Evolutionary conservation across 2,797 vertebrate species (phyloP), one percentile per base, ranked within the genome.

Genomic region (Manis crassicaudata): DNA sequence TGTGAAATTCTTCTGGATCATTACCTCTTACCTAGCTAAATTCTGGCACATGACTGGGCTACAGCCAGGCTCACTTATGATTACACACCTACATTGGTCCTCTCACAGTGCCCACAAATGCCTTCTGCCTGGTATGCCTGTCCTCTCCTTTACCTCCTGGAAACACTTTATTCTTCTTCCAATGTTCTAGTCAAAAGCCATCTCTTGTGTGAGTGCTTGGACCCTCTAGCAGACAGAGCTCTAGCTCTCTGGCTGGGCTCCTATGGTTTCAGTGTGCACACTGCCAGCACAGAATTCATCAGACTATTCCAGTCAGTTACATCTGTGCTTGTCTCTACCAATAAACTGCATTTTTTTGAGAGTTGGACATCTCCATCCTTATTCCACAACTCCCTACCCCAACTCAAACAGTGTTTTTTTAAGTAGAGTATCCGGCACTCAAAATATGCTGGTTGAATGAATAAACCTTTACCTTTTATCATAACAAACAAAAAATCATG

Each of bases 401-500:
- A 2, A 70, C 29, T 40, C 50, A 63, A 27, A 52, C 23, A 82
- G 62, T 52, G 37, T 54, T 37, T 46, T 46, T 46, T 46, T 12
- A 46, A 94, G 67, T 2, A 65, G 62, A 87, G 76, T 52, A 37
- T 12, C 27, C n/a, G n/a, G 46, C 12, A 60, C 62, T n/a, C 67
- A 83, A 73, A 27, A 76, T 65, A 68, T 82, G 75, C 5, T 77
- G 20, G 37, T 10, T 68, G 7, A 75, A 27, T 62, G 35, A 94
- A 72, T 68, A 37, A 90, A 79, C 40, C 18, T 54, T 54, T 10
- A 43, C 1, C 9, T 23, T 85, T 94, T 43, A 65, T 84, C 60
- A 80, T 63, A 76, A 83, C 23, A 43, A 94, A 90, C 27, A 83
- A 32, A 93, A 84, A 89, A 25, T 52, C 58, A 46, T 92, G 35